Evolutionary conservation across 2,888 invertebrate species (phyloP).

Genomic region (Orthonychiurus folsomi): DNA sequence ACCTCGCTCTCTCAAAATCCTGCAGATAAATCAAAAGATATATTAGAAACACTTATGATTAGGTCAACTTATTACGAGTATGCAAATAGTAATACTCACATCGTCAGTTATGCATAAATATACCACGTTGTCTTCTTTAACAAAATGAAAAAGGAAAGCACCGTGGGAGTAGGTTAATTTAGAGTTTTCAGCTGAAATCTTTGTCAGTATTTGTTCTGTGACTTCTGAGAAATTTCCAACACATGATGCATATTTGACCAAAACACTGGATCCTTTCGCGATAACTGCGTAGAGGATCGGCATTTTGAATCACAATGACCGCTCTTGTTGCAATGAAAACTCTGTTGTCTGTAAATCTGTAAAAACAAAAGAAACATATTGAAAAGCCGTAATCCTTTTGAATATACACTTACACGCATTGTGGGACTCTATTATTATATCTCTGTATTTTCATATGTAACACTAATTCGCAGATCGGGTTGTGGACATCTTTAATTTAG

Average conservation of each 20-base stretch:
- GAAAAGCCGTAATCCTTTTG: too few relatives aligned
- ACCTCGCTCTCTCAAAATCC: constrained; percentile 92
- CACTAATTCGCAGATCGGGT: too few relatives aligned
- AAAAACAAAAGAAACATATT: too few relatives aligned
- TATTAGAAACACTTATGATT: constrained; percentile 4
- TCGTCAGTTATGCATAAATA: constrained; percentile 93
- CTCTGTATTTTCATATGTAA: too few relatives aligned
- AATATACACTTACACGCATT: too few relatives aligned
- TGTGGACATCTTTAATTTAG: too few relatives aligned
- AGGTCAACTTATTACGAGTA: background rate
- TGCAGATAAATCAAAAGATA: constrained; percentile 47
- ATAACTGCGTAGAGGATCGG: constrained; percentile 85
- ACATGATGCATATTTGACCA: constrained; percentile 85
- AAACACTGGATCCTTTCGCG: constrained; percentile 65
- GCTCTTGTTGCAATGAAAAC: too few relatives aligned
- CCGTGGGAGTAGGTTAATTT: constrained; percentile 89
- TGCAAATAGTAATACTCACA: constrained; percentile 60
- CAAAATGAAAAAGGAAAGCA: constrained; percentile 85
- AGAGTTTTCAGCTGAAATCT: constrained; percentile 79
- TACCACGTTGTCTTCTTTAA: constrained; percentile 73
- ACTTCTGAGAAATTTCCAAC: constrained; percentile 92
- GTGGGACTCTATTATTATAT: too few relatives aligned
- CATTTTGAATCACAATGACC: constrained; percentile 61
- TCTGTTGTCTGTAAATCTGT: too few relatives aligned
- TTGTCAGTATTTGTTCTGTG: constrained; percentile 64